Base-by-base conservation (phyloP, 2,113 vertebrate genomes). In the Orycteropus afer region DNA sequence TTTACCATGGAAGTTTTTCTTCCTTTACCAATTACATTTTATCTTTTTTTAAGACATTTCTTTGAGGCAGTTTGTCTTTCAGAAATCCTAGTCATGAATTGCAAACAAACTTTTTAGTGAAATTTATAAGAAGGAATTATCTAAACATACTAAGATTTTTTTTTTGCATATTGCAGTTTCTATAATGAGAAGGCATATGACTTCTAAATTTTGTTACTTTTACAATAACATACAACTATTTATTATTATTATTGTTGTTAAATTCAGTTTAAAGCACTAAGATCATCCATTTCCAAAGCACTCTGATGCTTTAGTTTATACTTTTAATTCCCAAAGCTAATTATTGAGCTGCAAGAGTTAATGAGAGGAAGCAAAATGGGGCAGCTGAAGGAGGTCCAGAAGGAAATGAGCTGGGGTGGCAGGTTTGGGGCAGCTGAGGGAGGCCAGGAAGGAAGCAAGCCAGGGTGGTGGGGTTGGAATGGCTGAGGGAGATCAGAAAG, bases 161-260 rank as follows among this genome's bases (percentile, higher is more conserved):
- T 88, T 40, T 69, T 88, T 79, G n/a, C 7, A 84, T 76, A 79
- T 55, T 51, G 63, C 84, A 51, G 32, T 17, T 88, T 91, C 1
- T 71, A 57, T 9, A 37, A 94, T 47, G 10, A 42, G 25, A 42
- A 2, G 3, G 2, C 91, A 0, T 17, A 23, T 65, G 53, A 71
- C 14, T 65, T 86, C 20, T 53, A 42, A 40, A 78, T 47, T 82
- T 65, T 73, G 7, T 73, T 84, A 51, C 2, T 59, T 79, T 77
- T 77, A 25, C 37, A 53, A 12, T 42, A 40, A 1, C 20, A 55
- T 71, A 27, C 13, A 34, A 40, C 73, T 73, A 51, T 65, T 57
- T 84, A 73, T 79, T n/a, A n/a, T n/a, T n/a, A n/a, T n/a, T n/a
- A n/a, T 78, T 84, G 91, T 83, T n/a, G 13, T 42, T 49, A 83